Conservation (phyloP, 2,888 invertebrate genomes). For the Alloscopus bannaensis region DNA sequence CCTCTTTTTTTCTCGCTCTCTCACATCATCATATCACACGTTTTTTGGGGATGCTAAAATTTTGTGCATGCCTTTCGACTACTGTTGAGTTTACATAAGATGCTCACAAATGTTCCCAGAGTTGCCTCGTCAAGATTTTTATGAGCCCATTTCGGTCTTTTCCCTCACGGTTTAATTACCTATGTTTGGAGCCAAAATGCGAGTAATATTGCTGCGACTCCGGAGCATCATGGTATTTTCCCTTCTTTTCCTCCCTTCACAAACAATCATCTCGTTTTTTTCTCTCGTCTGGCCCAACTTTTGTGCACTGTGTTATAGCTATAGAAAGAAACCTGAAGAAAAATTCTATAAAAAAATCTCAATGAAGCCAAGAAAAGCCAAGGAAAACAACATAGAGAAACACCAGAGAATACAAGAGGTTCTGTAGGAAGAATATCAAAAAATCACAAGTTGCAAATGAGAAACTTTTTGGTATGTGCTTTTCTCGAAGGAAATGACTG, state of each 20-base stretch:
- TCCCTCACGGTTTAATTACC: constrained; percentile 59
- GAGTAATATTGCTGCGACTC: constrained; percentile 2
- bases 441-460: background rate
- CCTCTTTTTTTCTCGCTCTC: too few species aligned
- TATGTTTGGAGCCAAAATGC: constrained; percentile 36
- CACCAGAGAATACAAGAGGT: background rate
- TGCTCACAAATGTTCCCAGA: constrained; percentile 31
- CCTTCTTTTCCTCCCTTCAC: constrained; percentile 3
- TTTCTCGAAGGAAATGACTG: constrained; percentile 32
- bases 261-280: constrained; percentile 11
- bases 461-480: constrained; percentile 15
- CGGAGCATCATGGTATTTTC: background rate
- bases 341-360: constrained; percentile 4
- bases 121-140: constrained; percentile 52
- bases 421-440: background rate
- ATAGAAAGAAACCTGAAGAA: background rate
- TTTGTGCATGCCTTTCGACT: too few species aligned
- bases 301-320: too few species aligned
- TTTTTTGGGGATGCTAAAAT: too few species aligned
- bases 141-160: constrained; percentile 61
- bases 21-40: too few species aligned
- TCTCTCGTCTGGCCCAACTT: too few species aligned
- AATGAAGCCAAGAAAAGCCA: constrained; percentile 26
- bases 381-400: too few species aligned
- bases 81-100: constrained; percentile 22